Percentiles rank a stretch among this genome's conserved stretches.
phyloP scores from a whole-genome alignment of 2,113 vertebrate genomes.

The Tragulus kanchil region DNA sequence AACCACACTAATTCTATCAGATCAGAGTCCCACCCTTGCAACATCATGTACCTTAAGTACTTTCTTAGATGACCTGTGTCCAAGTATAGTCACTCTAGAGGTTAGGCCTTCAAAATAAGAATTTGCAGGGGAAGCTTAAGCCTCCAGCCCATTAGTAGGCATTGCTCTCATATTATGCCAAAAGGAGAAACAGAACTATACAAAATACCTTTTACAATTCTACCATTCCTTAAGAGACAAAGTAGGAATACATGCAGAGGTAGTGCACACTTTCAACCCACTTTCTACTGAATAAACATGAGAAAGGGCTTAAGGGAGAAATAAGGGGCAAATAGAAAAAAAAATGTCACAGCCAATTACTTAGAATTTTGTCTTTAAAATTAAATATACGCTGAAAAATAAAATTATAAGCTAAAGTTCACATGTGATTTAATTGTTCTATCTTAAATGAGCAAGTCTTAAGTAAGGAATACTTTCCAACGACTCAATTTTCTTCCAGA shows the following conservation, averaged over 20 bases:
- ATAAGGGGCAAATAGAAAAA: background rate
- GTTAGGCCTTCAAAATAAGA: background rate
- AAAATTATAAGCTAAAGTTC: background rate
- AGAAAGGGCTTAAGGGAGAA: background rate
- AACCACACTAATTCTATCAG: background rate
- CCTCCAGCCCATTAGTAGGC: background rate
- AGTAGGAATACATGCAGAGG: background rate
- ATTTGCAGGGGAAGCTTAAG: background rate
- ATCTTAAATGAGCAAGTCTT: background rate
- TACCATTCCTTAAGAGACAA: background rate
- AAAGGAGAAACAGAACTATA: background rate
- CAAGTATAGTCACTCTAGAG: background rate
- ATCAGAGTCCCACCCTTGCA: background rate
- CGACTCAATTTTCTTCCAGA: conserved; percentile 25
- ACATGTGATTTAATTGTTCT: background rate
- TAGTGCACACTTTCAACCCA: background rate
- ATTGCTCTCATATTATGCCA: background rate
- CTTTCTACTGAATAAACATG: background rate
- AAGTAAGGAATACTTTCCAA: background rate
- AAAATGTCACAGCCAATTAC: background rate
- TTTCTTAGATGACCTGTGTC: background rate
- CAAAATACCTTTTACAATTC: background rate
- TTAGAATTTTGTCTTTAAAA: background rate
- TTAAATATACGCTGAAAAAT: background rate
- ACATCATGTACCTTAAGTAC: background rate